These are phyloP conservation scores for Leptestheria dahalacensis DNA, from an alignment of 1,140 invertebrate genomes.

Conservation along the genomic window DNA sequence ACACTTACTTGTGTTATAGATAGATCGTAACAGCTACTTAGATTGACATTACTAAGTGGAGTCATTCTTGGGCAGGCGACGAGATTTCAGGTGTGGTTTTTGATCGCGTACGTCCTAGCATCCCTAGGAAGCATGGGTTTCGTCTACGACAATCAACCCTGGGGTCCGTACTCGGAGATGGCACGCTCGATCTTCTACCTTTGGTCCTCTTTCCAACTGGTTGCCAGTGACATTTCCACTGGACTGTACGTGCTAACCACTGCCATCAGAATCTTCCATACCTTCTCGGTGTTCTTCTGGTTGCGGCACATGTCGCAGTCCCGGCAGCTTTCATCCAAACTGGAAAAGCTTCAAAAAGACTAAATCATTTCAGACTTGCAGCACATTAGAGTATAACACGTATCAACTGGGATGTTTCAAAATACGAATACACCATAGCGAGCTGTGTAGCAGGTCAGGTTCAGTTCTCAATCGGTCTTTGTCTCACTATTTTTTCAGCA, in stretches of 20 bases:
- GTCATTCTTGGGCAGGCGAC: slow-evolving; percentile 37
- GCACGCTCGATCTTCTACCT: slow-evolving; percentile 35
- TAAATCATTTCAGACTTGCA: too few species aligned
- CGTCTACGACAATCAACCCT: slow-evolving; percentile 42
- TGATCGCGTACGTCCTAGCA: slow-evolving; percentile 44
- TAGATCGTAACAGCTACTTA: too few species aligned
- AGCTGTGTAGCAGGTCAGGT: too few species aligned
- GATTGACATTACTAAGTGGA: too few species aligned
- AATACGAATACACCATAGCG: too few species aligned
- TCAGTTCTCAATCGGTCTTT: too few species aligned
- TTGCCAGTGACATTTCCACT: neutral
- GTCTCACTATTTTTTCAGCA: too few species aligned
- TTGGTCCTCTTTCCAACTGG: neutral
- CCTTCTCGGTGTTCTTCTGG: neutral
- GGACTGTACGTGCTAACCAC: neutral
- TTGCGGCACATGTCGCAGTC: neutral
- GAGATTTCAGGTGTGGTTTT: slow-evolving; percentile 35
- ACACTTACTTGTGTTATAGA: neutral
- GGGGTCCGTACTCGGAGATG: slow-evolving; percentile 37
- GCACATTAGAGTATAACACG: too few species aligned
- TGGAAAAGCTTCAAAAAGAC: neutral
- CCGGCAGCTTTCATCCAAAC: neutral
- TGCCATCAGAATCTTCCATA: neutral
- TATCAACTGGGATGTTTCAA: too few species aligned
- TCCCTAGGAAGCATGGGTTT: slow-evolving; percentile 51